Evolutionary conservation across 2,888 invertebrate genomes (phyloP), one percentile per base, ranked within the genome.

Genomic region (Eurois occulta): DNA sequence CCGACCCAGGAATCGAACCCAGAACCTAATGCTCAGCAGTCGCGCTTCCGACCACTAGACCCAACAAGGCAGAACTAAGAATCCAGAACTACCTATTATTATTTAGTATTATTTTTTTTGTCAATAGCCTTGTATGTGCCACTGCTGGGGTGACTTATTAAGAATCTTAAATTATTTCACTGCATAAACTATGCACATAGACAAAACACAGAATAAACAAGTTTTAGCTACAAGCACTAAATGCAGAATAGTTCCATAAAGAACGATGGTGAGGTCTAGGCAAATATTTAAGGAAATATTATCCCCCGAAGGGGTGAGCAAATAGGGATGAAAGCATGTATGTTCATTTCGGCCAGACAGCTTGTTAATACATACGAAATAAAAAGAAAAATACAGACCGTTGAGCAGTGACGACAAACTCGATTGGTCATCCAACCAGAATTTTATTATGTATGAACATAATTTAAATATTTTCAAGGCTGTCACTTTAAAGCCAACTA

Each of bases 391-490:
- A 10, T 38, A 28, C 4, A n/a, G 7, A 32, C 5, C 21, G 13
- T 8, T 28, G 21, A 11, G 43, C 7, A 41, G 2, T 48, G 13
- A 78, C 35, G 21, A 70, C 62, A 43, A 73, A 60, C 52, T 21
- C 16, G 16, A 73, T 66, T 67, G 2, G 11, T 72, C 38, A 67
- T 72, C 24, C 7, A 41, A 69, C 38, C 13, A 75, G 7, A 43
- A 32, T n/a, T n/a, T n/a, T n/a, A n/a, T 16, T 35, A 35, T 41
- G 35, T 46, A n/a, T 73, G 32, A 35, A 35, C 13, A 11, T 18
- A 28, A 71, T 67, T 71, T n/a, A 48, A 73, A 73, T 64, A 41
- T 48, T 7, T 32, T 5, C 62, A 79, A 74, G 64, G 55, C 58
- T 70, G 43, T 48, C 65, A 52, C 18, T 60, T 10, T 67, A 28